phyloP scores from a whole-genome alignment of 1,140 invertebrate species.

The Neelides sp. region DNA sequence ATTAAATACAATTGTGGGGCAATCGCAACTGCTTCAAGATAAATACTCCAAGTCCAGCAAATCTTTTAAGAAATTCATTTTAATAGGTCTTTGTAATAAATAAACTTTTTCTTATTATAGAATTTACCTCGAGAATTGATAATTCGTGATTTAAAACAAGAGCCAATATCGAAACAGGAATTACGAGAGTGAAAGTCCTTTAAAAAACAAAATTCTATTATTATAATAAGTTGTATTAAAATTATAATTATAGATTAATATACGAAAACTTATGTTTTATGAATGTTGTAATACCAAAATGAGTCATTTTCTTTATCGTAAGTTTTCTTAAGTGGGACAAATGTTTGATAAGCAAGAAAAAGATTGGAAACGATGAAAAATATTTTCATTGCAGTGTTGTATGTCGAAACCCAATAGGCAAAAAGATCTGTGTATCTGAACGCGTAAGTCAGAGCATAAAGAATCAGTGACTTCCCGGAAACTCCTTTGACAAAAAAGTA shows the following conservation, averaged over 20 bases:
- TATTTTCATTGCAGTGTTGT: conserved; percentile 95
- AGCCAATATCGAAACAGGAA: conserved; percentile 71
- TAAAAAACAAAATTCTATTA: conserved; percentile 30
- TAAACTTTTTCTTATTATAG: neutral
- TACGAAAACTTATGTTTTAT: neutral
- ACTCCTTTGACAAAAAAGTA: conserved; percentile 61
- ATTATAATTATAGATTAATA: neutral
- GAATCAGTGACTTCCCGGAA: conserved; percentile 91
- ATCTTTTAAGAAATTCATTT: conserved; percentile 44
- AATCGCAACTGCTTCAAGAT: conserved; percentile 95
- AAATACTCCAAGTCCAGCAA: conserved; percentile 99
- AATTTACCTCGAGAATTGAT: conserved; percentile 69
- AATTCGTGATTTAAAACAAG: conserved; percentile 92
- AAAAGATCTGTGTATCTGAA: conserved; percentile 90
- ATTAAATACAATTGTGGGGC: conserved; percentile 96
- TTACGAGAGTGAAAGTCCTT: conserved; percentile 82
- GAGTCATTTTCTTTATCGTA: conserved; percentile 97
- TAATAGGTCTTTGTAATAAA: too few relatives aligned
- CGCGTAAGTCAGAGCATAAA: conserved; percentile 90
- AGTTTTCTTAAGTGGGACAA: conserved; percentile 88
- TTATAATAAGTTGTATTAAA: neutral
- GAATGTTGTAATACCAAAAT: conserved; percentile 48
- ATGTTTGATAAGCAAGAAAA: conserved; percentile 90
- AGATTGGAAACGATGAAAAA: conserved; percentile 79
- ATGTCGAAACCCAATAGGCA: conserved; percentile 84